Evolutionary conservation across 23 tunicate species (phyloP), one percentile per base, ranked within the genome.

Genomic region (Trididemnum clinides): DNA sequence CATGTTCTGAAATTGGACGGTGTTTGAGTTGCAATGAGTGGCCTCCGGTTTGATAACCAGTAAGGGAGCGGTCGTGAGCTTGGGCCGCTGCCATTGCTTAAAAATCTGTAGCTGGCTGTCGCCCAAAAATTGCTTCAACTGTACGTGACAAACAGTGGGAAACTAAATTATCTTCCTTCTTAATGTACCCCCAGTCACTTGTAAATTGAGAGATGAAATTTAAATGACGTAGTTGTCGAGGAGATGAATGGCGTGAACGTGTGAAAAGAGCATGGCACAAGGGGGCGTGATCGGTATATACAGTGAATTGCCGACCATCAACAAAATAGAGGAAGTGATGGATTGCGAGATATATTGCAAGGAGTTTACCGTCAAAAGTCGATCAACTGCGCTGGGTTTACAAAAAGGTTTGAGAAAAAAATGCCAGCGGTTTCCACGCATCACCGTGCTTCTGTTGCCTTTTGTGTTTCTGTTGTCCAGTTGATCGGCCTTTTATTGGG

Each of bases 281-380:
- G 6, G 58, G 81, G 33, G 6, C 30, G 58, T 74, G 57, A 39
- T 74, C 57, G 21, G 76, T 69, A 18, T 6, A 69, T 2, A 74
- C 28, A 18, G 29, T 74, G 28, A 74, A 74, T 3, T 23, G 10
- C 3, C 30, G 81, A 10, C 81, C 81, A 36, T 74, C 81, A 2
- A 74, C 12, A 39, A 74, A 74, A 39, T 74, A 74, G 2, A 57
- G 81, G 23, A 74, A 74, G 28, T 74, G 81, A 18, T 58, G 57
- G 15, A 74, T 15, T 27, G 81, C 81, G 18, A 38, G 20, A 30
- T 74, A 74, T 18, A 39, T 30, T 7, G 23, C 58, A 2, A 74
- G 58, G 2, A 74, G 58, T 74, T 74, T 58, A 10, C 58, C 5
- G 38, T 74, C 57, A 28, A 74, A 74, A 25, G 59, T 25, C 12